A percentile compares a stretch with the other conserved stretches of the same genome.
phyloP scores from a whole-genome alignment of 2,888 invertebrate species.

The Pyrrhia umbra region DNA sequence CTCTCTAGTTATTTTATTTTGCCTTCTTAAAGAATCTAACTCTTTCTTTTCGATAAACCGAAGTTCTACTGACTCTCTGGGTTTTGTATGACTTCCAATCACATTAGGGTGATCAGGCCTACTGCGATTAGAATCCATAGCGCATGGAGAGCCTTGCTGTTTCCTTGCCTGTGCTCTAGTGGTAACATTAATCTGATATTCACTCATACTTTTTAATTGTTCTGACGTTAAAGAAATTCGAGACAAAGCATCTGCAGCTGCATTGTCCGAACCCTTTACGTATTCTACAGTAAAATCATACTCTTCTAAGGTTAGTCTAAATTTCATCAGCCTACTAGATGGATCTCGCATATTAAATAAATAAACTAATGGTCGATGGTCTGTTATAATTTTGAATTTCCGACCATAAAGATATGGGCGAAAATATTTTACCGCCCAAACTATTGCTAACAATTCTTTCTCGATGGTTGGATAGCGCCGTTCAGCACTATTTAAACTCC shows the following conservation, averaged over 20 bases:
- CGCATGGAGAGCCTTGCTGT: slow-evolving; percentile 3
- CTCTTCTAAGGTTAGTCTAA: slow-evolving; percentile 1
- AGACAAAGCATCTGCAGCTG: too few relatives aligned
- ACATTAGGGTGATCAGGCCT: slow-evolving; percentile 16
- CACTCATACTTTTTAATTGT: slow-evolving; percentile 23
- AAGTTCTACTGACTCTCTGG: slow-evolving; percentile 7
- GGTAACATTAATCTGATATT: slow-evolving; percentile 36
- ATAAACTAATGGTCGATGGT: slow-evolving; percentile 10
- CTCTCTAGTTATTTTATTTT: background rate
- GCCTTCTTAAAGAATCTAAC: background rate
- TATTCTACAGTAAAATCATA: too few relatives aligned
- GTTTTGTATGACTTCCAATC: slow-evolving; percentile 10
- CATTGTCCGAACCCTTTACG: too few relatives aligned
- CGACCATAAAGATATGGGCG: slow-evolving; percentile 5
- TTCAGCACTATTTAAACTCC: slow-evolving; percentile 6
- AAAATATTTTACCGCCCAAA: slow-evolving; percentile 11
- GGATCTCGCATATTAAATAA: slow-evolving; percentile 13
- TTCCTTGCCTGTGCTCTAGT: slow-evolving; percentile 25
- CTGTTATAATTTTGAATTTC: slow-evolving; percentile 4
- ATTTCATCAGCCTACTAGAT: slow-evolving; percentile 6
- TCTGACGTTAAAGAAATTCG: too few relatives aligned
- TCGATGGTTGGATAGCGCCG: slow-evolving; percentile 1
- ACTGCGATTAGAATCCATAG: slow-evolving; percentile 5
- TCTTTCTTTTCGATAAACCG: background rate
- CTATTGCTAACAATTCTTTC: slow-evolving; percentile 5